Base-by-base conservation (phyloP, 2,888 invertebrate genomes). In the Tribolium freemani region DNA sequence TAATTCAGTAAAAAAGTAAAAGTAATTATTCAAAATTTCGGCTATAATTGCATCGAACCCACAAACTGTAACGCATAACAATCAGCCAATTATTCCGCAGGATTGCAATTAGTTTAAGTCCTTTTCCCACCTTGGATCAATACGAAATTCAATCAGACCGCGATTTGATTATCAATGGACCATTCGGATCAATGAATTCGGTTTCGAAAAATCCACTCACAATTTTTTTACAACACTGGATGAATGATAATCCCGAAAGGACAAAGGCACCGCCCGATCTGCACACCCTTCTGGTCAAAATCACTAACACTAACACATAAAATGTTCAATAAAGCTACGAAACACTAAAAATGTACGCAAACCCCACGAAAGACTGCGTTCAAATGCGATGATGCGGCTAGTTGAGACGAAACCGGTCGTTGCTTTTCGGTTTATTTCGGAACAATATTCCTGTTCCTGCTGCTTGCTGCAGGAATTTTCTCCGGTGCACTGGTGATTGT, bases 261-360 rank as follows among this genome's bases (percentile, higher is more conserved):
- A 63, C 21, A 38, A 64, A 75, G 76, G 74, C 77, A 77, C 77
- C 77, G 77, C 77, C 78, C 78, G 71, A 57, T 69, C 71, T 69
- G 71, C 57, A 31, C 76, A 76, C 76, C 71, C 69, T 71, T 45
- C 44, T 57, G 54, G 58, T 61, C 68, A 46, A 60, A 72, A 73
- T 72, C 74, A 76, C 76, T 72, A 54, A 60, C 76, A 78, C 77
- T 67, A 61, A 74, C 67, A 61, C 74, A 75, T 75, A 69, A 75
- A 75, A 72, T 73, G 75, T 78, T 75, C 75, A 75, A 78, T 75
- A 75, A 69, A 74, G 53, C 50, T 64, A 66, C 70, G 60, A 68
- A 46, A 54, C 46, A 64, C 53, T 56, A 64, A 72, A 76, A 54
- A 45, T 51, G 51, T 54, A 71, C 69, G 66, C 74, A 64, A 54